These are phyloP conservation scores for Ia io DNA, from an alignment of 2,113 vertebrate genomes.

Conservation along the genomic window DNA sequence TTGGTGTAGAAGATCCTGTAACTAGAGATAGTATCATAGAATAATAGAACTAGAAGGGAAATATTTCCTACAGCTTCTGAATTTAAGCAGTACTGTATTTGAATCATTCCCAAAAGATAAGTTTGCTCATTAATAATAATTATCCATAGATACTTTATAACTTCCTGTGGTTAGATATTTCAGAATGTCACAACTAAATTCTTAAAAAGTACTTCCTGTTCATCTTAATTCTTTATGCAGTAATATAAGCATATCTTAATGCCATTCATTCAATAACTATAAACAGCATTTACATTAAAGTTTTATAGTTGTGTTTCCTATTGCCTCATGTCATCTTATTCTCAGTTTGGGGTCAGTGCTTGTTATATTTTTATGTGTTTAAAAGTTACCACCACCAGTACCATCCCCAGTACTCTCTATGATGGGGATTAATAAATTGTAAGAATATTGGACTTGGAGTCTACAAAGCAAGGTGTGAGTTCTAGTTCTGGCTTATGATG, in stretches of 20 bases:
- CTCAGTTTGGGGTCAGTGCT: neutral
- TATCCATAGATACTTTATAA: neutral
- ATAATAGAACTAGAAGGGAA: neutral
- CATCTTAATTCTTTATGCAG: neutral
- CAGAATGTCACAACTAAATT: constrained; percentile 3
- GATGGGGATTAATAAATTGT: neutral
- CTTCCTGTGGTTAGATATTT: neutral
- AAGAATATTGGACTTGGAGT: neutral
- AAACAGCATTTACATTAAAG: neutral
- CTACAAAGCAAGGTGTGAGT: neutral
- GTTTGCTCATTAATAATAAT: neutral
- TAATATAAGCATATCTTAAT: neutral
- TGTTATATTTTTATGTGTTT: neutral
- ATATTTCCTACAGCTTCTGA: neutral
- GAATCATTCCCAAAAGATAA: neutral
- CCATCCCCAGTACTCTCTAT: neutral
- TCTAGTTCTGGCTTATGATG: neutral
- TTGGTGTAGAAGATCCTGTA: neutral
- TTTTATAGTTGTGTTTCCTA: neutral
- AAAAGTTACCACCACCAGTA: neutral
- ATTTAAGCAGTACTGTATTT: neutral
- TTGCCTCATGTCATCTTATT: neutral
- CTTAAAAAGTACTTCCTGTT: neutral
- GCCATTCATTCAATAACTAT: neutral
- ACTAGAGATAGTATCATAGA: neutral